Conservation (phyloP, 2,797 vertebrate genomes). For the Lates japonicus region DNA sequence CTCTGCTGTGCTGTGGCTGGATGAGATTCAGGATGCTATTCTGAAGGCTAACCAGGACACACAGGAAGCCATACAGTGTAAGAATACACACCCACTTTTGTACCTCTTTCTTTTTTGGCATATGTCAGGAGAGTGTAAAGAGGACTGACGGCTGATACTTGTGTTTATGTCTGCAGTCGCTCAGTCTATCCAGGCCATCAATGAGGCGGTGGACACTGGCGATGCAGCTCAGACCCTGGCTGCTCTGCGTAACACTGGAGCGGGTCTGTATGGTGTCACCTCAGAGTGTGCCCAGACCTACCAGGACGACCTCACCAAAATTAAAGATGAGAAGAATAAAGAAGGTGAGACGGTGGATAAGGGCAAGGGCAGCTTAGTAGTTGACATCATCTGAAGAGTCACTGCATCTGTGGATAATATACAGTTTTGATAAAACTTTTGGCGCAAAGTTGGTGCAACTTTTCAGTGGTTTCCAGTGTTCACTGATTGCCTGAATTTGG, state of each 20-base stretch:
- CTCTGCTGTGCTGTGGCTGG: constrained; percentile 97
- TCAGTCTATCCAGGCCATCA: constrained; percentile 92
- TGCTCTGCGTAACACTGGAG: constrained; percentile 88
- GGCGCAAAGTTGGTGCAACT: background rate
- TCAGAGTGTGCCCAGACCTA: constrained; percentile 93
- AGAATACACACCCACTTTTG: constrained; percentile 50
- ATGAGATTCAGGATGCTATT: constrained; percentile 97
- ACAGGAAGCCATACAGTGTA: constrained; percentile 93
- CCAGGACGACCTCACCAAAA: constrained; percentile 89
- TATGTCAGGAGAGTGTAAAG: background rate
- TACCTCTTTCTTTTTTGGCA: background rate
- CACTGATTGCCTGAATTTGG: background rate
- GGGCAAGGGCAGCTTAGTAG: background rate
- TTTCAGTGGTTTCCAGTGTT: background rate
- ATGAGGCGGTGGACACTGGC: constrained; percentile 90
- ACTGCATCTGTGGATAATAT: background rate
- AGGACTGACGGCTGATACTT: background rate
- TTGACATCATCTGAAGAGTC: background rate
- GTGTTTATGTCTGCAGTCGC: constrained; percentile 85
- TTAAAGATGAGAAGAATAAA: constrained; percentile 86
- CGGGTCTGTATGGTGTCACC: constrained; percentile 95
- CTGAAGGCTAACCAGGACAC: constrained; percentile 93
- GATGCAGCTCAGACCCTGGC: constrained; percentile 88
- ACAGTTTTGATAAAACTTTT: background rate
- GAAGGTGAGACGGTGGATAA: constrained; percentile 84